Evolutionary conservation across 2,113 vertebrate genomes (phyloP).

Genomic region (Dipodomys ordii): DNA sequence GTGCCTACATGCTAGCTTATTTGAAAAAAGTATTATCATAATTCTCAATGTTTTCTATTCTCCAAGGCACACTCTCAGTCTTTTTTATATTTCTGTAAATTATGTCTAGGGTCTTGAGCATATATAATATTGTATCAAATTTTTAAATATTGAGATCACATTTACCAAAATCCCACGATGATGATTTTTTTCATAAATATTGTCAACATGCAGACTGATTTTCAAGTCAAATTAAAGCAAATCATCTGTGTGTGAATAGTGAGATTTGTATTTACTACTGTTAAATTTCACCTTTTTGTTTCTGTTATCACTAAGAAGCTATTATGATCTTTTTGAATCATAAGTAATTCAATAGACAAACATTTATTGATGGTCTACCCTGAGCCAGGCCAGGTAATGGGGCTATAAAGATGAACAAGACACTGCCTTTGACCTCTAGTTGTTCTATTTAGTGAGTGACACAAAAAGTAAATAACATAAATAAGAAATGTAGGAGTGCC

Average conservation of each 20-base stretch:
- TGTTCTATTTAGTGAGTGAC: constrained; percentile 19
- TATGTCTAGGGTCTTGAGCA: background rate
- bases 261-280: constrained; percentile 34
- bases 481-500: constrained; percentile 8
- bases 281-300: constrained; percentile 53
- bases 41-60: constrained; percentile 12
- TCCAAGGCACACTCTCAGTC: background rate
- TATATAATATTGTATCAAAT: background rate
- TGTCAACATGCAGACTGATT: constrained; percentile 17
- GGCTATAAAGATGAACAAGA: constrained; percentile 39
- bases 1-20: background rate
- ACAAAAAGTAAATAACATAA: constrained; percentile 53
- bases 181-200: background rate
- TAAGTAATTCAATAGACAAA: constrained; percentile 63
- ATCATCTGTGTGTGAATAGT: constrained; percentile 29
- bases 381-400: constrained; percentile 34
- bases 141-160: constrained; percentile 22
- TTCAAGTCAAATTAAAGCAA: constrained; percentile 11
- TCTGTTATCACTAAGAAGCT: constrained; percentile 35
- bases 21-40: background rate
- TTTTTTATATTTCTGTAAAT: constrained; percentile 9
- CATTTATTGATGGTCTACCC: constrained; percentile 12
- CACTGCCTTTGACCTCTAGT: constrained; percentile 56
- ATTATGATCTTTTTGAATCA: constrained; percentile 43
- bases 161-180: constrained; percentile 2